These are phyloP conservation scores for Lampropteryx suffumata DNA, from an alignment of 2,888 invertebrate species.

Conservation along the genomic window DNA sequence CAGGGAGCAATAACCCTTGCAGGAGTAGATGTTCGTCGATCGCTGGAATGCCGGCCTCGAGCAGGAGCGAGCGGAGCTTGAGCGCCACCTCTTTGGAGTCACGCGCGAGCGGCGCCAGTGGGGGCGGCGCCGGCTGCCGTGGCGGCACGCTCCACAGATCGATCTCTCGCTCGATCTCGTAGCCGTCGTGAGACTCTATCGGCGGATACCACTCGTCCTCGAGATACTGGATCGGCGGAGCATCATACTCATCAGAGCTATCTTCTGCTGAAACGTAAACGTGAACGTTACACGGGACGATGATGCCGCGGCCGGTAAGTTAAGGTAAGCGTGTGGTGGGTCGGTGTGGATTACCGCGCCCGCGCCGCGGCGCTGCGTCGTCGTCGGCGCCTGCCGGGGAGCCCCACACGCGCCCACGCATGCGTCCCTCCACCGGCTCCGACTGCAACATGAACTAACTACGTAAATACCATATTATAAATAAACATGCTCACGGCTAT, in stretches of 20 bases:
- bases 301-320: slow-evolving; percentile 35
- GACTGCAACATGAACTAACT: no score
- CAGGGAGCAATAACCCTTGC: slow-evolving; percentile 53
- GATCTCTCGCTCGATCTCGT: slow-evolving; percentile 20
- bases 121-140: slow-evolving; percentile 1
- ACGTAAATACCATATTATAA: no score
- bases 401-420: slow-evolving; percentile 76
- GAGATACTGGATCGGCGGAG: slow-evolving; percentile 47
- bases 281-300: slow-evolving; percentile 64
- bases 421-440: slow-evolving; percentile 53
- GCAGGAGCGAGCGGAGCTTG: slow-evolving; percentile 59
- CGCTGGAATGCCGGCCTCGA: slow-evolving; percentile 59
- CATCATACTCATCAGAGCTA: slow-evolving; percentile 78
- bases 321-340: slow-evolving; percentile 28
- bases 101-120: slow-evolving; percentile 25
- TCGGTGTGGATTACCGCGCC: slow-evolving; percentile 69
- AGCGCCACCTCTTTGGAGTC: slow-evolving; percentile 54
- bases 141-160: slow-evolving; percentile 32
- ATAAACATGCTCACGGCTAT: no score
- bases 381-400: slow-evolving; percentile 72
- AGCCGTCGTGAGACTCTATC: slow-evolving; percentile 39
- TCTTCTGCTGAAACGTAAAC: slow-evolving; percentile 80
- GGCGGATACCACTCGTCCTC: slow-evolving; percentile 77
- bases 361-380: slow-evolving; percentile 73
- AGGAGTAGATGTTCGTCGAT: slow-evolving; percentile 62